Percentiles rank a stretch among this genome's conserved stretches.
Evolutionary conservation across 2,113 vertebrate species (phyloP).

Genomic region (Thamnaconus septentrionalis): DNA sequence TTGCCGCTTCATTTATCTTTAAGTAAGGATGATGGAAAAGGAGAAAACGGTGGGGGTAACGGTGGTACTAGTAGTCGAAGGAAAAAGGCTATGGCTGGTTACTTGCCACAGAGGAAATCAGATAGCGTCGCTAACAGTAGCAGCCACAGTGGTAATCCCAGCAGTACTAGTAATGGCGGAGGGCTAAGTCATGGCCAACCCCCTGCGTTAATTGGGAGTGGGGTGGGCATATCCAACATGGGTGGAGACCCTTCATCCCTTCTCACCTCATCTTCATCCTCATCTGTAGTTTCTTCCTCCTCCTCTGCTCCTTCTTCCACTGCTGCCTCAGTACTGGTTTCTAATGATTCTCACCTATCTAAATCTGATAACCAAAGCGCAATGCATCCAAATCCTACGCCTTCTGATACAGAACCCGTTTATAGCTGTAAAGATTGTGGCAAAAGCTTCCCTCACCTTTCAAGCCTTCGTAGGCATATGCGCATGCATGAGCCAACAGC

Average conservation of each 20-base stretch:
- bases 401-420: slow-evolving; percentile 69
- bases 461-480: slow-evolving; percentile 80
- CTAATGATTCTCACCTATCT: slow-evolving; percentile 76
- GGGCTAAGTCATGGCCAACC: slow-evolving; percentile 73
- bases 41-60: slow-evolving; percentile 69
- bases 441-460: slow-evolving; percentile 82
- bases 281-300: slow-evolving; percentile 76
- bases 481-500: slow-evolving; percentile 81
- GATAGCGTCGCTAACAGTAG: slow-evolving; percentile 63
- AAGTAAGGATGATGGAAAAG: slow-evolving; percentile 79
- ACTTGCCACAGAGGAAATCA: slow-evolving; percentile 80
- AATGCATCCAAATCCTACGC: slow-evolving; percentile 69
- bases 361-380: slow-evolving; percentile 74
- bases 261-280: slow-evolving; percentile 77
- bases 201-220: slow-evolving; percentile 73
- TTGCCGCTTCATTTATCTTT: slow-evolving; percentile 79
- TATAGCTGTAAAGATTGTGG: slow-evolving; percentile 81
- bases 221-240: slow-evolving; percentile 72
- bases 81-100: slow-evolving; percentile 83
- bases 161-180: slow-evolving; percentile 64
- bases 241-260: slow-evolving; percentile 75
- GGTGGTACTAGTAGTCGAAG: slow-evolving; percentile 75
- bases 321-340: slow-evolving; percentile 77
- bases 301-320: slow-evolving; percentile 79
- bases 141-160: slow-evolving; percentile 72